A percentile compares a stretch with the other conserved stretches of the same genome.
phyloP scores from a whole-genome alignment of 2,797 vertebrate species.

The Notamacropus eugenii region DNA sequence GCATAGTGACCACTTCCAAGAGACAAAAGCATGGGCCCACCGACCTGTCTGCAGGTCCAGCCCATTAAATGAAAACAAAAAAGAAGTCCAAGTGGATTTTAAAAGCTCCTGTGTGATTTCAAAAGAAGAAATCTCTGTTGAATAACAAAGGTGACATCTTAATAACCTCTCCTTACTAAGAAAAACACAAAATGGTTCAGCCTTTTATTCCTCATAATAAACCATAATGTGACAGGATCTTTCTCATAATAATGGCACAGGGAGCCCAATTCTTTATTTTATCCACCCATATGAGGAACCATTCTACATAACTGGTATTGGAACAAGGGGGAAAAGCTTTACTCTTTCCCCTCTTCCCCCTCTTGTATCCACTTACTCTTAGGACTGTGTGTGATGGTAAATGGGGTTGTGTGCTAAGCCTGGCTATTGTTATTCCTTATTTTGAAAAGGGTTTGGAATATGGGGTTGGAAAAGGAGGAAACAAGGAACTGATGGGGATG shows the following conservation, averaged over 20 bases:
- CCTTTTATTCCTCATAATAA: background rate
- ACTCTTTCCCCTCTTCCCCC: background rate
- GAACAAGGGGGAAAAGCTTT: background rate
- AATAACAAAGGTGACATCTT: background rate
- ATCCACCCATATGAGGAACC: background rate
- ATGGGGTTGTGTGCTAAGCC: background rate
- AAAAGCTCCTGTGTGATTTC: constrained; percentile 17
- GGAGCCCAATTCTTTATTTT: background rate
- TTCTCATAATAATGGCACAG: background rate
- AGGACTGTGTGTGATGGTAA: background rate
- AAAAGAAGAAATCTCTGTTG: background rate
- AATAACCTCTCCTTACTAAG: background rate
- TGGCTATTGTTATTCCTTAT: background rate
- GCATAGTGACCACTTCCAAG: background rate
- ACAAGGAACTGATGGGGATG: background rate
- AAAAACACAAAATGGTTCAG: constrained; percentile 3
- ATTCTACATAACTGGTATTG: background rate
- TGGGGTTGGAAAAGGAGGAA: background rate
- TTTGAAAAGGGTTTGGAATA: background rate
- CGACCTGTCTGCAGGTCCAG: background rate
- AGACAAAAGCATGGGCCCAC: background rate
- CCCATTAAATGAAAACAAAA: background rate
- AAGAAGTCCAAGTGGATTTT: background rate
- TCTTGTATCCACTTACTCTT: background rate
- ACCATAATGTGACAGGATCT: background rate